Base-by-base conservation (phyloP, 2,113 vertebrate genomes). In the Microcebus ravelobensis region DNA sequence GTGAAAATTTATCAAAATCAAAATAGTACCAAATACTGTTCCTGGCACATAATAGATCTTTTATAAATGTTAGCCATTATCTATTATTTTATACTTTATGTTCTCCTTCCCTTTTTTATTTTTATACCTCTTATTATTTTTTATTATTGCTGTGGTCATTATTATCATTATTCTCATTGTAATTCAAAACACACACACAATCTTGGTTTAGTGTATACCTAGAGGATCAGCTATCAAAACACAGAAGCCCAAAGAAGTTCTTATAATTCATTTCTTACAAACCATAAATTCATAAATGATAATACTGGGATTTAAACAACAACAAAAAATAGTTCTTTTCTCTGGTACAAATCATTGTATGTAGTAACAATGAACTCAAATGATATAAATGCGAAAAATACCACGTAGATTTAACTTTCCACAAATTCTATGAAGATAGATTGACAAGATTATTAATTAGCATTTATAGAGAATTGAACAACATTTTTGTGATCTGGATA, bases 261-360 rank as follows among this genome's bases (percentile, higher is more conserved):
- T 74, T 39, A 74, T 3, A 48, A 85, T 86, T 15, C 73, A 90
- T 57, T 83, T 85, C 50, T 90, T 90, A 45, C 6, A 48, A 83
- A 70, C 8, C 9, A 50, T 59, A 79, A 55, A 67, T 63, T 87
- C 1, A 50, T 65, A 91, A 73, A 27, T 39, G 6, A 50, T 36
- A 36, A 39, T 31, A 70, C 1, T 65, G 36, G 25, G 0, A 57
- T 55, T 61, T 55, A 14, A 90, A 36, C 8, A 70, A 80, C 23
- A 59, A 25, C 8, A 55, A 55, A 68, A 39, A 45, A 8, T 0
- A 61, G 0, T 36, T n/a, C 9, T 1, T 31, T 7, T 50, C 7
- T 77, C 27, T 83, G 50, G 11, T 8, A 63, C 7, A 63, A 77
- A 23, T 42, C 29, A 67, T 21, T 7, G 5, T 50, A 34, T 74